Base-by-base conservation (phyloP, 2,113 vertebrate species). In the Solea solea region DNA sequence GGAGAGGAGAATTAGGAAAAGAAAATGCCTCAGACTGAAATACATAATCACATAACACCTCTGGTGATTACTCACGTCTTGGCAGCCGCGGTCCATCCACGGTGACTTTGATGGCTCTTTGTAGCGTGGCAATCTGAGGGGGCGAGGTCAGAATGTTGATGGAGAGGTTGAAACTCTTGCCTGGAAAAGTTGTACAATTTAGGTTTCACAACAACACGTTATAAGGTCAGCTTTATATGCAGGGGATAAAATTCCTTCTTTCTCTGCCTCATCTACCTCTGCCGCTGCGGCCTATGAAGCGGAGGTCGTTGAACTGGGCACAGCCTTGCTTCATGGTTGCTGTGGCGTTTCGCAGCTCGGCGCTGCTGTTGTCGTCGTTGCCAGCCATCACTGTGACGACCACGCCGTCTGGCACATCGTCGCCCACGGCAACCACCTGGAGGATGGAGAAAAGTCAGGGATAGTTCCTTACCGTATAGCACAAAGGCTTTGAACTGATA, bases 371-470 rank as follows among this genome's bases (percentile, higher is more conserved):
- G 90, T 99, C 97, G 8, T 99, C 96, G 0, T 99, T 99, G 45
- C 98, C 98, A 42, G 98, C 97, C 98, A 98, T 98, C 88, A 99
- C 95, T 0, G 95, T 98, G 84, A 99, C 97, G 80, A 96, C 94
- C 0, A 96, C 97, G 2, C 97, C 97, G 56, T 99, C 97, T 9
- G 97, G 93, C 69, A 99, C 96, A 69, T 99, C 96, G 70, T 96
- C 95, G 89, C 96, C 95, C 2, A 98, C 90, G 78, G 96, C 95
- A 76, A 98, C 95, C 87, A 99, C 97, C 98, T 92, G 68, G 8
- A 81, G 14, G 42, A 75, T n/a, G 8, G 16, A 64, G 12, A 40
- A 16, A 55, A 5, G 13, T 48, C 15, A 53, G 15, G 13, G 45
- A 10, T 0, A 3, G 28, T 14, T 2, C 14, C 41, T n/a, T 8